Evolutionary conservation across 2,113 vertebrate genomes (phyloP), one percentile per base, ranked within the genome.

Genomic region (Callorhinus ursinus): DNA sequence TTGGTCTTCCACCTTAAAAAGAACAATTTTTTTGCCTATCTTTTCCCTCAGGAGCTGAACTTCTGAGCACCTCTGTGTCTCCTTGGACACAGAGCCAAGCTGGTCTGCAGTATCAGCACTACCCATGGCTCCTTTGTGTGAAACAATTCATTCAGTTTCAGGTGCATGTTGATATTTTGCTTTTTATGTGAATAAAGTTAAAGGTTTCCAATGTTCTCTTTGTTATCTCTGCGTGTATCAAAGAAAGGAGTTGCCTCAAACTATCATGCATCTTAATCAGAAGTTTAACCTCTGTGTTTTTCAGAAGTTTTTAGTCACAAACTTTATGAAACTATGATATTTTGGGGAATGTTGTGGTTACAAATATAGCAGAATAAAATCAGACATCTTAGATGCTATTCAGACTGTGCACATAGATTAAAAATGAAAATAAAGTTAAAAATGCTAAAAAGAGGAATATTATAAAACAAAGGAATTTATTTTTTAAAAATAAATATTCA

Each of bases 401-500:
- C 9, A 33, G 36, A 53, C 15, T n/a, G 61, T 87, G 19, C 13
- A 72, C 63, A 80, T 24, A 85, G 59, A 6, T 36, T 86, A 92
- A 95, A 49, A 71, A 71, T 13, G 9, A 18, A 86, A 57, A 76
- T 65, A 55, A 72, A 81, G 49, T 69, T 42, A 80, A 82, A 89
- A 63, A 14, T 80, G 19, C 9, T 80, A 51, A 31, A 77, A 49
- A 51, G 33, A 15, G 6, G 61, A 80, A 80, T 85, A 59, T 28
- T 74, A 57, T 79, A 71, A 80, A 33, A 86, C 14, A 71, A 59
- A 42, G 42, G 21, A 80, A 39, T 59, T 59, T n/a, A 77, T 46
- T 91, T 67, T 77, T 22, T 57, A 80, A 88, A 49, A 71, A 91
- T 95, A 95, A 95, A 85, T 92, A 92, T 80, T 92, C 33, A 61